Percentiles rank a stretch among this genome's conserved stretches.
Conservation (phyloP, 2,888 invertebrate species). For the Melikaiella ostensackeni region DNA sequence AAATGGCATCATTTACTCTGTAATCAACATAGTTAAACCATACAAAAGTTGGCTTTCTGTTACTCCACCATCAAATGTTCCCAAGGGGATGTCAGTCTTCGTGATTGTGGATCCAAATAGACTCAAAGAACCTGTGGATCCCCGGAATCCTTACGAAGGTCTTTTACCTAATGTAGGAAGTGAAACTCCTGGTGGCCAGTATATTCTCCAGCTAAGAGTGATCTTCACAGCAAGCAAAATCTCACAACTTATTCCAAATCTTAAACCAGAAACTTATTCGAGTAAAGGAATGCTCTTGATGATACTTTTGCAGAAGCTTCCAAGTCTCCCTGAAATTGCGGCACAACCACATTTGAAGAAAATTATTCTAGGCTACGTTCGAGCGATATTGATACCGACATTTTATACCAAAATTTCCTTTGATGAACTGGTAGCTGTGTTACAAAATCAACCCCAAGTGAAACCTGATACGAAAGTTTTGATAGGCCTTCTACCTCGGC, state of each 20-base stretch:
- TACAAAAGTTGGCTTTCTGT: background rate
- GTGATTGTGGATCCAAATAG: constrained; percentile 55
- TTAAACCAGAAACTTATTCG: constrained; percentile 49
- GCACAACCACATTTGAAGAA: constrained; percentile 38
- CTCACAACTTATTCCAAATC: constrained; percentile 41
- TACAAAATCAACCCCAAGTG: background rate
- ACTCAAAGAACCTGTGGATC: constrained; percentile 50
- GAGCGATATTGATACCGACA: constrained; percentile 45
- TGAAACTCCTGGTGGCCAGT: background rate
- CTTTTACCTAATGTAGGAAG: constrained; percentile 49
- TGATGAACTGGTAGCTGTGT: background rate
- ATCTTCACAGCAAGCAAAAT: constrained; percentile 43
- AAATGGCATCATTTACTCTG: constrained; percentile 15
- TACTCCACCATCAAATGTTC: background rate
- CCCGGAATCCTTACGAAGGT: constrained; percentile 49
- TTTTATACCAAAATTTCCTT: constrained; percentile 41
- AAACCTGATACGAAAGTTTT: background rate
- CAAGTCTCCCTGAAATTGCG: constrained; percentile 16
- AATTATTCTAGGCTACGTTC: constrained; percentile 44
- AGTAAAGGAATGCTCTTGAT: constrained; percentile 54
- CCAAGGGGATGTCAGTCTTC: background rate
- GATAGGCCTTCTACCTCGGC: background rate
- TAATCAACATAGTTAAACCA: background rate
- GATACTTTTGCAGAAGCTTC: constrained; percentile 47
- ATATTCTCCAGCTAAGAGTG: constrained; percentile 44